Evolutionary conservation across 1,140 invertebrate species (phyloP).

Genomic region (Danaus plexippus): DNA sequence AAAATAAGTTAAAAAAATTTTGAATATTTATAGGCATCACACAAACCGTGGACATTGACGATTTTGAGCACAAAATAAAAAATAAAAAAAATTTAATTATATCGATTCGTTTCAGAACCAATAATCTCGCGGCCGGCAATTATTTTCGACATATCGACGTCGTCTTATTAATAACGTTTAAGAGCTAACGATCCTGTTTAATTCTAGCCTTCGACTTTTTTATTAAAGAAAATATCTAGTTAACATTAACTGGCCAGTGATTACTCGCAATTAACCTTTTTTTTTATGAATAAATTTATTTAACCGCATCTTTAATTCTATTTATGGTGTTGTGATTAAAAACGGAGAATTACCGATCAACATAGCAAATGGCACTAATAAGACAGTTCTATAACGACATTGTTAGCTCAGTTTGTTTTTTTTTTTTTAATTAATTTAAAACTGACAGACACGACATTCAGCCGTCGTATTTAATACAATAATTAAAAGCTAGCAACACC

Average conservation of each 20-base stretch:
- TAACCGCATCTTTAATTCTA: too few species aligned
- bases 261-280: too few species aligned
- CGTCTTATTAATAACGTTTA: constrained; percentile 13
- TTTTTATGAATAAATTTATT: too few species aligned
- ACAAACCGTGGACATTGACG: too few species aligned
- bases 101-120: not conserved
- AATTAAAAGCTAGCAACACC: constrained; percentile 7
- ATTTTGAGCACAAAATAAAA: not conserved
- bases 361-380: not conserved
- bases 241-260: too few species aligned
- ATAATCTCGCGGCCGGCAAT: constrained; percentile 6
- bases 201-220: too few species aligned
- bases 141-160: constrained; percentile 16
- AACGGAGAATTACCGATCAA: too few species aligned
- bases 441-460: constrained; percentile 6
- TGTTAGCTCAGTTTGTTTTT: constrained; percentile 12
- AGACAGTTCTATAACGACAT: constrained; percentile 11
- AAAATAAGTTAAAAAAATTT: too few species aligned
- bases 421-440: constrained; percentile 10
- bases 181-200: not conserved
- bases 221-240: too few species aligned
- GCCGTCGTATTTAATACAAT: constrained; percentile 12
- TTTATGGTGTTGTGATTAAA: too few species aligned
- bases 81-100: too few species aligned
- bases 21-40: too few species aligned